phyloP scores from a whole-genome alignment of 2,113 vertebrate genomes.

The Alligator sinensis region DNA sequence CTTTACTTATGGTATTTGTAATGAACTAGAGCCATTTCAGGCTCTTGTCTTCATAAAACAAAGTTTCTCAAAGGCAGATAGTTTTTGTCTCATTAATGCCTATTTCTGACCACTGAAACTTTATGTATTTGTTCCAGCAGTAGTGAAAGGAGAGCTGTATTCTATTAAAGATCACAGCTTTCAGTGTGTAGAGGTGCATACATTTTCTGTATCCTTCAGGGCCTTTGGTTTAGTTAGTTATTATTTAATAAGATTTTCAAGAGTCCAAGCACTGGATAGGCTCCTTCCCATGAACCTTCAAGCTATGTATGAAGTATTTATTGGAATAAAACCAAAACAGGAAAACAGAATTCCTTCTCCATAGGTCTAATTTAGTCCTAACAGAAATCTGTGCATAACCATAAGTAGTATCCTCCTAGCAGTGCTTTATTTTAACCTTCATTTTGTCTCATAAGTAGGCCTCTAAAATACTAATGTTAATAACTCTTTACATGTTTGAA shows the following conservation, averaged over 20 bases:
- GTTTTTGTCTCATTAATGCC: constrained; percentile 8
- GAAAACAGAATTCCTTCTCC: constrained; percentile 33
- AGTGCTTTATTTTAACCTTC: not conserved
- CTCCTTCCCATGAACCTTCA: constrained; percentile 41
- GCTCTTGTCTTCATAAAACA: not conserved
- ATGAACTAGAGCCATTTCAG: constrained; percentile 42
- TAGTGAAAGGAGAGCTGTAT: not conserved
- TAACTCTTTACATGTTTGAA: not conserved
- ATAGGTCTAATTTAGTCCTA: constrained; percentile 29
- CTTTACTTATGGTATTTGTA: constrained; percentile 25
- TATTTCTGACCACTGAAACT: constrained; percentile 17
- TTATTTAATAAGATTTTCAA: constrained; percentile 55
- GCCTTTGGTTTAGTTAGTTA: constrained; percentile 9
- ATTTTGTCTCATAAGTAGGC: not conserved
- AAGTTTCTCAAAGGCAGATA: constrained; percentile 12
- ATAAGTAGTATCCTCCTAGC: not conserved
- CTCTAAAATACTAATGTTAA: not conserved
- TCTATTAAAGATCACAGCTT: not conserved
- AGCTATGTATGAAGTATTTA: constrained; percentile 62
- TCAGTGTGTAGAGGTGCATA: not conserved
- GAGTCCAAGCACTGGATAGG: constrained; percentile 5
- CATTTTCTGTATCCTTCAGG: constrained; percentile 37
- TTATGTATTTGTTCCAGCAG: not conserved
- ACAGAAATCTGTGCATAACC: not conserved
- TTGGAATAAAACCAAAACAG: constrained; percentile 34